phyloP scores from a whole-genome alignment of 1,140 invertebrate genomes.

The Dreissena polymorpha region DNA sequence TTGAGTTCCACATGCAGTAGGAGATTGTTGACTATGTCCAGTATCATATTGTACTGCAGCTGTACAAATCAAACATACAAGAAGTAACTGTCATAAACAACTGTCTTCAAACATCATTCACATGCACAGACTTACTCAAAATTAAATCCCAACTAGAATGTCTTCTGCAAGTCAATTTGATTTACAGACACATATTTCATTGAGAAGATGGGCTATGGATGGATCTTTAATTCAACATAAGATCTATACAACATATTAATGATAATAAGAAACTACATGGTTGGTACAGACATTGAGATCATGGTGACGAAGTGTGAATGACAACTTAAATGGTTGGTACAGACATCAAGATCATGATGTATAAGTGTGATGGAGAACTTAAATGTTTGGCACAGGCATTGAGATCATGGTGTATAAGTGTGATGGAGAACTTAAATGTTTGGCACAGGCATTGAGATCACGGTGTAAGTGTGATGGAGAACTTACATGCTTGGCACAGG shows the following conservation, averaged over 20 bases:
- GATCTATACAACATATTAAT: slow-evolving; percentile 83
- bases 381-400: slow-evolving; percentile 98
- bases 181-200: too few relatives aligned
- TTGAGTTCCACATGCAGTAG: slow-evolving; percentile 97
- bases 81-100: too few relatives aligned
- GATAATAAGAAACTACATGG: slow-evolving; percentile 86
- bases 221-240: too few relatives aligned
- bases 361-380: slow-evolving; percentile 93
- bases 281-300: slow-evolving; percentile 82
- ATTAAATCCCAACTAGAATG: too few relatives aligned
- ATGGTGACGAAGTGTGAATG: slow-evolving; percentile 84
- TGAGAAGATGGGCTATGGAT: too few relatives aligned
- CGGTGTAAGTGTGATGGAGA: too few relatives aligned
- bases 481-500: slow-evolving; percentile 95
- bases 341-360: slow-evolving; percentile 98
- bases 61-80: slow-evolving; percentile 59
- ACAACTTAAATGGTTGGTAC: slow-evolving; percentile 91
- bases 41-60: slow-evolving; percentile 93
- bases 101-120: too few relatives aligned
- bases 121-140: too few relatives aligned
- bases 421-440: slow-evolving; percentile 84
- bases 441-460: too few relatives aligned
- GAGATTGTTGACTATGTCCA: slow-evolving; percentile 98
- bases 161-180: too few relatives aligned
- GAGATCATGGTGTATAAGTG: slow-evolving; percentile 98